phyloP scores from a whole-genome alignment of 2,113 vertebrate species.

The Spea multiplicata region DNA sequence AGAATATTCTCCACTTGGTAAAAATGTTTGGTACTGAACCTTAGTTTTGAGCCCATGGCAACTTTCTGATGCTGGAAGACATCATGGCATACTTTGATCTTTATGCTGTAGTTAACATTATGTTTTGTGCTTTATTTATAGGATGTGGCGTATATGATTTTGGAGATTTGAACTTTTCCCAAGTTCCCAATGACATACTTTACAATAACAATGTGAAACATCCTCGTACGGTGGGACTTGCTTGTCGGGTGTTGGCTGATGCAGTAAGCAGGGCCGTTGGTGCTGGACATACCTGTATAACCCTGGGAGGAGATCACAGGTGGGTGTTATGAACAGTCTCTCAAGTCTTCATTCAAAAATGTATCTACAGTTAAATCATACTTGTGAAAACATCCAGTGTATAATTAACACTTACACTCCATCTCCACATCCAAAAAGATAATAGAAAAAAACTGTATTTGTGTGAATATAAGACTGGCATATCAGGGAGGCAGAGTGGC shows the following conservation, averaged over 20 bases:
- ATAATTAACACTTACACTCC: no score
- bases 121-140: conserved; percentile 53
- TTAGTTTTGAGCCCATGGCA: no score
- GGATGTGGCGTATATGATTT: conserved; percentile 87
- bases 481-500: no score
- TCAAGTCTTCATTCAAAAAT: neutral
- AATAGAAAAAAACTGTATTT: no score
- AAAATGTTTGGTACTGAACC: no score
- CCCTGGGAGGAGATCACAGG: conserved; percentile 97
- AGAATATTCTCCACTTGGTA: no score
- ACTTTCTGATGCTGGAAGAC: no score
- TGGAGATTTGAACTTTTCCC: conserved; percentile 86
- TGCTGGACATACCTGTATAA: conserved; percentile 83
- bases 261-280: conserved; percentile 80
- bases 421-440: no score
- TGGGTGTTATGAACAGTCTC: conserved; percentile 60
- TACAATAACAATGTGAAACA: conserved; percentile 81
- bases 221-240: conserved; percentile 87
- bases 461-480: no score
- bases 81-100: no score
- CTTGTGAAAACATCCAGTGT: neutral
- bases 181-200: conserved; percentile 81
- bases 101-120: no score
- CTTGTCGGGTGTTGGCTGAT: conserved; percentile 78
- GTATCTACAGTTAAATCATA: neutral